Conservation (phyloP, 2,113 vertebrate genomes). For the Lophotis ruficrista region DNA sequence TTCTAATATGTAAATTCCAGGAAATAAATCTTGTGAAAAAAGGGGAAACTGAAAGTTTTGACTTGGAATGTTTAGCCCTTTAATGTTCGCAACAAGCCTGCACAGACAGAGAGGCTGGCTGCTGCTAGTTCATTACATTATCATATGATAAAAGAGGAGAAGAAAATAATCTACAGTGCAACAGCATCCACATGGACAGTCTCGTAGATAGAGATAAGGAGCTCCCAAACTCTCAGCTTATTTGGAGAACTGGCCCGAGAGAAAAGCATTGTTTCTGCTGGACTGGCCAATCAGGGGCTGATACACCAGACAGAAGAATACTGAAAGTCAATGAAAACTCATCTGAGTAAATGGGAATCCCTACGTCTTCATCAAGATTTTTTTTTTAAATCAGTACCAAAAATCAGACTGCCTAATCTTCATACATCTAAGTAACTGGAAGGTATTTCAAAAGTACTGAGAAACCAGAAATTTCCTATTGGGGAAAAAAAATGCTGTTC, state of each 20-base stretch:
- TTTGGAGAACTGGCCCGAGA: neutral
- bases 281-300: neutral
- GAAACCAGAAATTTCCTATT: neutral
- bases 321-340: neutral
- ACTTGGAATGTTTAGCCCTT: neutral
- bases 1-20: neutral
- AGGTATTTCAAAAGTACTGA: neutral
- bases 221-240: neutral
- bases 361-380: fast-evolving
- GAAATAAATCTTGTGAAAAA: neutral
- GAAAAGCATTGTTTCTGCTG: neutral
- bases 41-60: neutral
- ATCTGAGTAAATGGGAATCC: neutral
- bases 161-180: neutral
- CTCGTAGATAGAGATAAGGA: neutral
- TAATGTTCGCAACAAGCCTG: neutral
- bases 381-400: neutral
- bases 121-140: neutral
- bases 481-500: neutral
- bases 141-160: neutral
- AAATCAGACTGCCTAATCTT: neutral
- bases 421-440: neutral
- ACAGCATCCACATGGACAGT: neutral
- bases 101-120: neutral
- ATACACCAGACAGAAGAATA: neutral